Base-by-base conservation (phyloP, 2,113 vertebrate species). In the Psophia crepitans region DNA sequence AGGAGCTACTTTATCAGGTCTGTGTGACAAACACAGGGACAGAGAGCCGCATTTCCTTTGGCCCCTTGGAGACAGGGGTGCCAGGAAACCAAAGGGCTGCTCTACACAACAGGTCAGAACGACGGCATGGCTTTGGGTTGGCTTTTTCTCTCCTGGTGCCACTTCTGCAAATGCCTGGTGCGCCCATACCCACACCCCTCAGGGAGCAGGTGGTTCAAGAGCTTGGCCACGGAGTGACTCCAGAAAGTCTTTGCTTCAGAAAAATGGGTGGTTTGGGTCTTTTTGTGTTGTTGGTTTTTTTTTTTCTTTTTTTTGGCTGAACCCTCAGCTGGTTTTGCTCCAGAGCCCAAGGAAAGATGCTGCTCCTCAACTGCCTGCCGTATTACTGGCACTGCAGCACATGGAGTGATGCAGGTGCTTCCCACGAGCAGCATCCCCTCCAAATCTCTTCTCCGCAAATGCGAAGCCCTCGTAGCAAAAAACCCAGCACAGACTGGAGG, bases 101-200 rank as follows among this genome's bases (percentile, higher is more conserved):
- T 75, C 74, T 48, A 66, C 77, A 48, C 73, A 87, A 37, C 65
- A 54, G n/a, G 11, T 35, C 77, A 54, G 8, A 28, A 68, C 26
- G 5, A 14, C 26, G 80, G 32, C 0, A 1, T 6, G 12, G 5
- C 11, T 82, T 73, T 16, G 7, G 4, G 22, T 53, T 32, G 54
- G 21, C 5, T 27, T 8, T n/a, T 7, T 48, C 53, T 63, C 37
- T 26, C 65, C 37, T 33, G 22, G 41, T 90, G 28, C 61, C 33
- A 24, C 63, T 77, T 79, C 63, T 81, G 64, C 37, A 49, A 75
- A 75, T 1, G 2, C 32, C 41, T 1, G 0, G 46, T 1, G 0
- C 35, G 44, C 49, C 79, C 66, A 39, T 8, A 53, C n/a, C 28
- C 66, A 79, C 48, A 68, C 63, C 53, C 57, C 0, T 2, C 2